Evolutionary conservation across 2,888 invertebrate genomes (phyloP), one percentile per base, ranked within the genome.

Genomic region (Caenorhabditis macrosperma): DNA sequence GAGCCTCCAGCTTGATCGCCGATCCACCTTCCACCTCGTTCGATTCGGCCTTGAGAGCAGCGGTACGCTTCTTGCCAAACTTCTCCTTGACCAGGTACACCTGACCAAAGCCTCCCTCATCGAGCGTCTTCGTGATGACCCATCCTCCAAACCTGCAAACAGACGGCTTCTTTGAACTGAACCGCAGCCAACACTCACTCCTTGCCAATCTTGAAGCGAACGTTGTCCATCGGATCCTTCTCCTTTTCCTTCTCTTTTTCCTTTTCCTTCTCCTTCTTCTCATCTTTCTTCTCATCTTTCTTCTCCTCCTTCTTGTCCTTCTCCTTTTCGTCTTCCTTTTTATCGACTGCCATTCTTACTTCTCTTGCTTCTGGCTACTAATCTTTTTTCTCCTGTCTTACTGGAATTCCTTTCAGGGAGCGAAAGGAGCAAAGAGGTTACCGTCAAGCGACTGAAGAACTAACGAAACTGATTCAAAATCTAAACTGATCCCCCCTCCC

Each of bases 81-180:
- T 35, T 38, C 12, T 55, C 35, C n/a, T 66, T 52, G 10, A 82
- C 82, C 41, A 81, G 57, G 60, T 81, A 81, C 5, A 87, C 88
- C 38, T 83, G 81, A 12, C 88, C 87, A 50, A 87, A 88, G 2
- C 88, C 88, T 33, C 88, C 88, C 54, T 87, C 88, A 57, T 86
- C 87, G 26, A 88, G 59, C 22, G 82, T 82, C 63, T 74, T 75
- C 0, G 72, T 67, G 46, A 87, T 79, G n/a, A 26, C 38, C 86
- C 86, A 88, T 12, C 77, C 76, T n/a, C n/a, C n/a, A n/a, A n/a
- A n/a, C n/a, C n/a, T n/a, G n/a, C n/a, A n/a, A n/a, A n/a, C n/a
- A n/a, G n/a, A n/a, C n/a, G n/a, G n/a, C n/a, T n/a, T n/a, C n/a
- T n/a, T n/a, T n/a, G n/a, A n/a, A n/a, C n/a, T n/a, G n/a, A n/a